A percentile compares a stretch with the other conserved stretches of the same genome.
phyloP scores from a whole-genome alignment of 1,140 invertebrate species.

The Conus betulinus region DNA sequence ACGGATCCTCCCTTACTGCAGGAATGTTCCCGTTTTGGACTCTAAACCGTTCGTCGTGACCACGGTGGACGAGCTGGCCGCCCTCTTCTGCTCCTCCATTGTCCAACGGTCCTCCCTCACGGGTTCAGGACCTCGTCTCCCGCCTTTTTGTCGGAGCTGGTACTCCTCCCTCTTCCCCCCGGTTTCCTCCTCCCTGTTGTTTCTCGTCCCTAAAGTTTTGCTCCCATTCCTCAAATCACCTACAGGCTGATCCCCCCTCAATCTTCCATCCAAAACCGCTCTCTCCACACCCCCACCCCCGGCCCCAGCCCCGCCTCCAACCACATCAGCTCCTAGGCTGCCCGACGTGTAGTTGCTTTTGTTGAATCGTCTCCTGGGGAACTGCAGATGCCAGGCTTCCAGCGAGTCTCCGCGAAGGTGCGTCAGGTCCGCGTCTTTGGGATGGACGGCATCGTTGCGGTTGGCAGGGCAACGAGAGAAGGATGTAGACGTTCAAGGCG shows the following conservation, averaged over 20 bases:
- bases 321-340: constrained; percentile 47
- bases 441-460: constrained; percentile 27
- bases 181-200: constrained; percentile 6
- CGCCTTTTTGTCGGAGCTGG: not conserved
- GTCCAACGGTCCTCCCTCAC: too few relatives aligned
- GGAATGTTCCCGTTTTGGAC: too few relatives aligned
- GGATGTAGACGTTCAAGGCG: constrained; percentile 25
- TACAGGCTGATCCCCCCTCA: not conserved
- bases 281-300: not conserved
- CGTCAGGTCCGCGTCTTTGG: not conserved
- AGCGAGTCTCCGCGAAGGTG: not conserved
- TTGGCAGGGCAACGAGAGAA: constrained; percentile 9
- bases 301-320: not conserved
- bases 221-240: not conserved
- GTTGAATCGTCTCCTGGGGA: constrained; percentile 50
- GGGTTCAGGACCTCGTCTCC: not conserved
- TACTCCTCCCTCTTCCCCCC: too few relatives aligned
- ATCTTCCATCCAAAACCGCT: not conserved
- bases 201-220: not conserved
- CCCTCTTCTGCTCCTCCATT: too few relatives aligned
- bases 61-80: too few relatives aligned
- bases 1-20: too few relatives aligned
- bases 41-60: too few relatives aligned
- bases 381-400: constrained; percentile 42
- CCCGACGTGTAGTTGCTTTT: constrained; percentile 60